Evolutionary conservation across 2,888 invertebrate species (phyloP).

Genomic region (Brachypalpus laphriformis): DNA sequence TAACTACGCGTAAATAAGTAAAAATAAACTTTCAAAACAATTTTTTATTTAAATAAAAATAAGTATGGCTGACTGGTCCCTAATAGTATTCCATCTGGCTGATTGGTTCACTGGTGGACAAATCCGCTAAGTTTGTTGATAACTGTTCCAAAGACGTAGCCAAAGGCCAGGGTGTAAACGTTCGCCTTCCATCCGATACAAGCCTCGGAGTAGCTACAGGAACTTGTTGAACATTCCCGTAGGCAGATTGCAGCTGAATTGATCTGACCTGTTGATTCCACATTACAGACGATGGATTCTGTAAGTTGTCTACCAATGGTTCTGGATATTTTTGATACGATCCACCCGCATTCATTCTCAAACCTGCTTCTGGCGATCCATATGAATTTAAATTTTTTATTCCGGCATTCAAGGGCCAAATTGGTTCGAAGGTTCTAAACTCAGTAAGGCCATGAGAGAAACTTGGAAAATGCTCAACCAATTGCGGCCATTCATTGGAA

Average conservation of each 20-base stretch:
- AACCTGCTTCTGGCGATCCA: background rate
- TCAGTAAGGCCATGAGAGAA: background rate
- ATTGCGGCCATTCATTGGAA: background rate
- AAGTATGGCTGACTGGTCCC: background rate
- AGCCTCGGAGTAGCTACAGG: background rate
- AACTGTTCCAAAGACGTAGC: background rate
- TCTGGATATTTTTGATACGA: background rate
- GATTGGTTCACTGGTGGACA: background rate
- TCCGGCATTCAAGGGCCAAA: background rate
- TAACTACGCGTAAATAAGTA: no score
- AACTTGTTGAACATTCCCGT: background rate
- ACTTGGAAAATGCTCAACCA: background rate
- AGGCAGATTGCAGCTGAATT: background rate
- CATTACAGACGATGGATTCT: background rate
- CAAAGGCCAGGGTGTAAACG: background rate
- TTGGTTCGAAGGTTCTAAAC: background rate
- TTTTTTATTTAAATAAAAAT: background rate
- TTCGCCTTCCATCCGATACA: background rate
- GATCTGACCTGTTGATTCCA: slow-evolving; percentile 11
- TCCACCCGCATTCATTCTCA: background rate
- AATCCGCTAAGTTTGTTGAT: background rate
- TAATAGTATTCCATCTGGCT: background rate
- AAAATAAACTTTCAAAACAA: no score
- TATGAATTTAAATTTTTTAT: background rate
- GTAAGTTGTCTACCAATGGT: background rate